Conservation (phyloP, 2,797 vertebrate genomes). For the Sebastes trivittatus region DNA sequence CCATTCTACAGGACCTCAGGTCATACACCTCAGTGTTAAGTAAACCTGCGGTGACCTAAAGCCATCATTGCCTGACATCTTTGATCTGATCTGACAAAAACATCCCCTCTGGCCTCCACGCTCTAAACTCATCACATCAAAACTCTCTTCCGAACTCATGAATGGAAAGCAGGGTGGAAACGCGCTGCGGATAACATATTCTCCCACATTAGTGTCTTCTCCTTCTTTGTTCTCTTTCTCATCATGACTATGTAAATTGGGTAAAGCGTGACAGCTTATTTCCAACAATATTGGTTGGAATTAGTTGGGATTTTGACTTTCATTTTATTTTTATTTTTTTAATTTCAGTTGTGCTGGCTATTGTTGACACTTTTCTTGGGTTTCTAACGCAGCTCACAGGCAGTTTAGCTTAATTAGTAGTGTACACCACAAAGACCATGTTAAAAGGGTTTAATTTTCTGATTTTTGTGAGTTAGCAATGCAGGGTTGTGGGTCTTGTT, state of each 20-base stretch:
- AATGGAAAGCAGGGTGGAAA: constrained; percentile 7
- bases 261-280: too few relatives aligned
- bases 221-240: background rate
- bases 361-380: background rate
- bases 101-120: constrained; percentile 7
- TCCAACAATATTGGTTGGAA: background rate
- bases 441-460: background rate
- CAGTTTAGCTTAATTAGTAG: background rate
- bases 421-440: background rate
- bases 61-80: background rate
- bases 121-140: constrained; percentile 32
- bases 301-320: background rate
- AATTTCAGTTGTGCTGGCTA: background rate
- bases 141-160: constrained; percentile 15
- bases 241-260: background rate
- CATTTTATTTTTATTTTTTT: background rate
- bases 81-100: constrained; percentile 28
- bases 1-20: background rate
- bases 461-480: background rate
- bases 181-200: background rate
- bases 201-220: background rate
- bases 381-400: background rate
- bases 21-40: background rate
- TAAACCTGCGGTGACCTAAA: constrained; percentile 3
- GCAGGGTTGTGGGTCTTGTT: background rate